phyloP scores from a whole-genome alignment of 2,113 vertebrate genomes.

The Myotis lucifugus region DNA sequence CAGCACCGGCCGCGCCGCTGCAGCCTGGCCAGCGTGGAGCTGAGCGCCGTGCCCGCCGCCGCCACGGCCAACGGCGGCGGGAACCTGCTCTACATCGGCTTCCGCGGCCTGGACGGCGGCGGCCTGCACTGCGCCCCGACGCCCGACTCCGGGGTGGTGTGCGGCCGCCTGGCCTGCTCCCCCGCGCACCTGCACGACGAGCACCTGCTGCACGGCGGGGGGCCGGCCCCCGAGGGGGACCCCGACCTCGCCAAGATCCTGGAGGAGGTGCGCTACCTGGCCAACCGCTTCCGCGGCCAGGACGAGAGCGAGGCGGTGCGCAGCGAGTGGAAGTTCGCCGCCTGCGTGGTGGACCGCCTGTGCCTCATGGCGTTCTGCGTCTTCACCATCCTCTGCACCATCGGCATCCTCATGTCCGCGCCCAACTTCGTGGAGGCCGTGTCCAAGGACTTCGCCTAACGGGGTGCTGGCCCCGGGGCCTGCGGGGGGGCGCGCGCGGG shows the following conservation, averaged over 20 bases:
- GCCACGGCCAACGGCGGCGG: conserved; percentile 81
- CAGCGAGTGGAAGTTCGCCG: conserved; percentile 97
- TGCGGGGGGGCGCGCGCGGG: not conserved
- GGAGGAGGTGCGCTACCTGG: conserved; percentile 94
- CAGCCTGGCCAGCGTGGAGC: conserved; percentile 91
- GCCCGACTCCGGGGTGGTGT: conserved; percentile 91
- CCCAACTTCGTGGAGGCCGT: conserved; percentile 95
- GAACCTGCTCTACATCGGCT: conserved; percentile 91
- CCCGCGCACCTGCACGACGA: conserved; percentile 90
- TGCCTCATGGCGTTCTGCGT: conserved; percentile 96
- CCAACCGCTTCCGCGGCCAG: conserved; percentile 92
- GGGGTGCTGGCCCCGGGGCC: not conserved
- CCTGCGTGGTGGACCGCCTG: conserved; percentile 95
- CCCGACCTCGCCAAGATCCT: conserved; percentile 92
- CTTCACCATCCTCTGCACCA: conserved; percentile 95
- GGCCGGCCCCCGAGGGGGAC: conserved; percentile 85
- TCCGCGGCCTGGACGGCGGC: conserved; percentile 88
- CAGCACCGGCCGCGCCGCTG: conserved; percentile 88
- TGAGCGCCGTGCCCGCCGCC: conserved; percentile 83
- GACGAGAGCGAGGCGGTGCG: conserved; percentile 90
- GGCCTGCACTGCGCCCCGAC: conserved; percentile 87
- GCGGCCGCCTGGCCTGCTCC: conserved; percentile 88
- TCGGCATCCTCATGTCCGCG: conserved; percentile 96
- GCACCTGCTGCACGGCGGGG: conserved; percentile 86
- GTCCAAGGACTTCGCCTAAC: conserved; percentile 94